Evolutionary conservation across 2,797 vertebrate species (phyloP).

Genomic region (Myripristis murdjan): DNA sequence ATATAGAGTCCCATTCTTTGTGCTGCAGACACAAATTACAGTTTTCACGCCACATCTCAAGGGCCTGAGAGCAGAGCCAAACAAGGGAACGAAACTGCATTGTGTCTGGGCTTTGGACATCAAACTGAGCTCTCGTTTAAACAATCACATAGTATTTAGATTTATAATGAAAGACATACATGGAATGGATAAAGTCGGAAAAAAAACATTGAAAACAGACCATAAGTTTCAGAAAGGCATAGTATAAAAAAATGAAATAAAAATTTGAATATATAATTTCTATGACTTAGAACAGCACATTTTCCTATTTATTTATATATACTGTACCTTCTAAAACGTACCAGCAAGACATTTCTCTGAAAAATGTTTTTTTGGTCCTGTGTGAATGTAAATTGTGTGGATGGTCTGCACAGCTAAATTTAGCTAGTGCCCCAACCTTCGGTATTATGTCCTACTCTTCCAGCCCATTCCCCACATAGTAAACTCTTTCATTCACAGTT

Average conservation of each 20-base stretch:
- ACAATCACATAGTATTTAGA: slow-evolving; percentile 53
- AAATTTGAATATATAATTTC: slow-evolving; percentile 67
- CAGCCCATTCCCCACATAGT: slow-evolving; percentile 45
- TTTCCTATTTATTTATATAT: slow-evolving; percentile 50
- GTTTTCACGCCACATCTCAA: slow-evolving; percentile 30
- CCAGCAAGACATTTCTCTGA: slow-evolving; percentile 67
- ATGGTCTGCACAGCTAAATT: slow-evolving; percentile 48
- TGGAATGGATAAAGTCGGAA: slow-evolving; percentile 75
- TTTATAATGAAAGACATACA: slow-evolving; percentile 62
- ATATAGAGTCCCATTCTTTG: slow-evolving; percentile 24
- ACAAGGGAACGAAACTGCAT: slow-evolving; percentile 16
- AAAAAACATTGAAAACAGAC: slow-evolving; percentile 51
- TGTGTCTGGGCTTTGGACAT: slow-evolving; percentile 48
- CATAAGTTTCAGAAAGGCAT: slow-evolving; percentile 72
- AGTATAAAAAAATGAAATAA: slow-evolving; percentile 62
- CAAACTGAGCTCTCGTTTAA: slow-evolving; percentile 33
- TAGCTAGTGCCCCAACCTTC: slow-evolving; percentile 54
- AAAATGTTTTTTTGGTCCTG: slow-evolving; percentile 78
- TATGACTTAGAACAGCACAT: slow-evolving; percentile 74
- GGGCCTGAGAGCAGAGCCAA: slow-evolving; percentile 2
- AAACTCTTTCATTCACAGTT: slow-evolving; percentile 81
- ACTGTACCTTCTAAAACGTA: slow-evolving; percentile 71
- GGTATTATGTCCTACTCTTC: slow-evolving; percentile 53
- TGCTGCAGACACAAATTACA: slow-evolving; percentile 43
- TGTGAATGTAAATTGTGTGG: slow-evolving; percentile 57